Conservation (phyloP, 2,888 invertebrate genomes). For the Agriotes lineatus region DNA sequence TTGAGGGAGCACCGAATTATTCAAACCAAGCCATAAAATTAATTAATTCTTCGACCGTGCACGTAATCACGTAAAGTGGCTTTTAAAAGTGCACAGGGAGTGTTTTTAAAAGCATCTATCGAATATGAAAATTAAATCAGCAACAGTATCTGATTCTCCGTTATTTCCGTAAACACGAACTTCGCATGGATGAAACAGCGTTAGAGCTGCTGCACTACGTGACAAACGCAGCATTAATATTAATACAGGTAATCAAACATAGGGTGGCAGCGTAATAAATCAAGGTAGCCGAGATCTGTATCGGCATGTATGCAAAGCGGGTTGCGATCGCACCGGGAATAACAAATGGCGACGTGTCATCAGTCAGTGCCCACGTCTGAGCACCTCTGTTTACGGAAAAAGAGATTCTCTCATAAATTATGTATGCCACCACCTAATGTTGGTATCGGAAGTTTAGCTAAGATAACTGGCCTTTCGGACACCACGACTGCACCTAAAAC, state of each 20-base stretch:
- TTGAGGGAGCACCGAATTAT: too few relatives aligned
- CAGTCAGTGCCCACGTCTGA: slow-evolving; percentile 49
- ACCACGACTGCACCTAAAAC: neutral
- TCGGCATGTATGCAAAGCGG: slow-evolving; percentile 52
- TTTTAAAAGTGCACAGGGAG: neutral
- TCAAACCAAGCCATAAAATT: too few relatives aligned
- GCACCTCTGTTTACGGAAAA: slow-evolving; percentile 41
- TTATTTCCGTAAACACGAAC: slow-evolving; percentile 22
- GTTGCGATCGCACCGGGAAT: slow-evolving; percentile 50
- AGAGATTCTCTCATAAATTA: slow-evolving; percentile 39
- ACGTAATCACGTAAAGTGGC: neutral
- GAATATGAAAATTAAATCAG: slow-evolving; percentile 15
- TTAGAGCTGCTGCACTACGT: slow-evolving; percentile 28
- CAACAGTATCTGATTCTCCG: slow-evolving; percentile 11
- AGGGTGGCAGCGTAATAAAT: slow-evolving; percentile 49
- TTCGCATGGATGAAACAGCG: slow-evolving; percentile 9
- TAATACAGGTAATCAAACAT: slow-evolving; percentile 52
- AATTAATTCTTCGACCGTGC: neutral
- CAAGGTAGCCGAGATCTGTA: slow-evolving; percentile 50
- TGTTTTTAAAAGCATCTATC: neutral
- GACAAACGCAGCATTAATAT: slow-evolving; percentile 50
- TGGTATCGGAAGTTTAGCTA: slow-evolving; percentile 19
- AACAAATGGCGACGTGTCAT: slow-evolving; percentile 49
- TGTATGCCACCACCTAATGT: slow-evolving; percentile 31
- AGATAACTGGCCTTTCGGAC: slow-evolving; percentile 2